Conservation (phyloP, 2,113 vertebrate species). For the Solea solea region DNA sequence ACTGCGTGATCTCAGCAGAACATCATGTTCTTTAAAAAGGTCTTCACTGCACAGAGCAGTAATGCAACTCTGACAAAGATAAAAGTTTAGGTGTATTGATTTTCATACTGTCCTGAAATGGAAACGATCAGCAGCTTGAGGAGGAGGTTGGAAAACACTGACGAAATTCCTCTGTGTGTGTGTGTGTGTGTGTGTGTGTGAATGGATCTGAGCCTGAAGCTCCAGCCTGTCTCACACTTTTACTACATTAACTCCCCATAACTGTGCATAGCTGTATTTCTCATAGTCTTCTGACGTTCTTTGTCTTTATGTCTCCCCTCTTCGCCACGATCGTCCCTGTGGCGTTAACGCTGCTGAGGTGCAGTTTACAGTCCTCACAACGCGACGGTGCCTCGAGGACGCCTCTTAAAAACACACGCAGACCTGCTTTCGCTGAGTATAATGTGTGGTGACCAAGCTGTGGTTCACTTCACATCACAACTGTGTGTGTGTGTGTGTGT, state of each 20-base stretch:
- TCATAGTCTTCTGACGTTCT: too few relatives aligned
- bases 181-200: too few relatives aligned
- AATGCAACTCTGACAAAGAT: not conserved
- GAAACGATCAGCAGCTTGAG: not conserved
- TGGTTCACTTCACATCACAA: too few relatives aligned
- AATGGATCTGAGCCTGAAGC: constrained; percentile 14
- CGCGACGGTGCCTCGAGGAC: too few relatives aligned
- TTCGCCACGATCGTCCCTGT: too few relatives aligned
- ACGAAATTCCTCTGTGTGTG: not conserved
- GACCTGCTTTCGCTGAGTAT: too few relatives aligned
- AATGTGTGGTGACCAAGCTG: too few relatives aligned
- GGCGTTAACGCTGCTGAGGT: too few relatives aligned
- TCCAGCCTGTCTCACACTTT: not conserved
- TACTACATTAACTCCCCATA: not conserved
- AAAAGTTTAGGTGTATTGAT: not conserved
- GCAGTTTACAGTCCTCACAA: too few relatives aligned
- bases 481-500: too few relatives aligned
- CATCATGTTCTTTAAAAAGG: not conserved
- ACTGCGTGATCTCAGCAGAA: too few relatives aligned
- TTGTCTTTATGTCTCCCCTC: not conserved
- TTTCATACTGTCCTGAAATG: constrained; percentile 6
- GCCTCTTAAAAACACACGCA: too few relatives aligned
- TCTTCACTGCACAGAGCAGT: not conserved
- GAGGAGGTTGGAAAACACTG: not conserved
- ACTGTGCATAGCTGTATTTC: not conserved